Evolutionary conservation across 2,888 invertebrate genomes (phyloP).

Genomic region (Argyresthia albistria): DNA sequence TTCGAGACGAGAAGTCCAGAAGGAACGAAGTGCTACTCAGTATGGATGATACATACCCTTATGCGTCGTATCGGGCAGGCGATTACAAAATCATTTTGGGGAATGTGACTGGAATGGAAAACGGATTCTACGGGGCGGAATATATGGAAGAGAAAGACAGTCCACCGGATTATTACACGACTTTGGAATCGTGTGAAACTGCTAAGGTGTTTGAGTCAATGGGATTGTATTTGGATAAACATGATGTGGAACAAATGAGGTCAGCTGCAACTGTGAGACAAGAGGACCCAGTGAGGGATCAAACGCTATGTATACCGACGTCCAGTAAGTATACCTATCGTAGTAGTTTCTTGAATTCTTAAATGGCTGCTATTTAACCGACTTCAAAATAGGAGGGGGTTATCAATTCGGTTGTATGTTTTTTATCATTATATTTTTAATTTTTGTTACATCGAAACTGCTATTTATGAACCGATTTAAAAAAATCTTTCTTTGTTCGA

Average conservation of each 20-base stretch:
- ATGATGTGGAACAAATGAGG: conserved; percentile 33
- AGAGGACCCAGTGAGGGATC: conserved; percentile 36
- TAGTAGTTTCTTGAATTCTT: not conserved
- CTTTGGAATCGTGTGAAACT: conserved; percentile 34
- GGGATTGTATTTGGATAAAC: conserved; percentile 34
- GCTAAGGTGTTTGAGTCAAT: conserved; percentile 36
- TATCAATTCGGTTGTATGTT: too few species aligned
- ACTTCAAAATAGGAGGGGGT: too few species aligned
- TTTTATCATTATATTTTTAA: too few species aligned
- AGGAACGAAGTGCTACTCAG: conserved; percentile 73
- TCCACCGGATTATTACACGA: conserved; percentile 41
- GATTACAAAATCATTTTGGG: conserved; percentile 77
- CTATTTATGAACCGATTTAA: too few species aligned
- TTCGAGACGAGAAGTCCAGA: conserved; percentile 48
- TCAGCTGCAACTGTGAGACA: conserved; percentile 37
- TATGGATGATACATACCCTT: conserved; percentile 65
- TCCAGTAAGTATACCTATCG: conserved; percentile 24
- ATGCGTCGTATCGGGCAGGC: conserved; percentile 71
- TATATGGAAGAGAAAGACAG: conserved; percentile 33
- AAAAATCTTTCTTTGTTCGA: too few species aligned
- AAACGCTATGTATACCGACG: conserved; percentile 42
- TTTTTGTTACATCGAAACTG: too few species aligned
- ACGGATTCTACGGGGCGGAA: conserved; percentile 47
- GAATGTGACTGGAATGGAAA: conserved; percentile 49
- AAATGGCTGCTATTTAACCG: not conserved